Evolutionary conservation across 1,140 invertebrate genomes (phyloP).

Genomic region (Papilio dardanus): DNA sequence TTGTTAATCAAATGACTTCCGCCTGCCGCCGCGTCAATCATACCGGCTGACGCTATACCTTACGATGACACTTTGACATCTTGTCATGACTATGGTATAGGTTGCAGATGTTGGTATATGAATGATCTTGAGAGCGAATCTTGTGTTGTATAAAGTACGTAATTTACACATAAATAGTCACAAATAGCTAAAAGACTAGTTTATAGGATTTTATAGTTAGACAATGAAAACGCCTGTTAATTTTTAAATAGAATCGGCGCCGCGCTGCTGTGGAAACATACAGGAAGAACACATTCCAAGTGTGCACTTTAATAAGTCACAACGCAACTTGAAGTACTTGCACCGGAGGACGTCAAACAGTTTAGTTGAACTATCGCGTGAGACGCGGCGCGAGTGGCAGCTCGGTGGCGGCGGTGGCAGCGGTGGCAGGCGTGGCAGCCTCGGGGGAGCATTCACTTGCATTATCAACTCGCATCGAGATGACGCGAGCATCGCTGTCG

Average conservation of each 20-base stretch:
- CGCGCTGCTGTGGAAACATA: background rate
- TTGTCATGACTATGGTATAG: background rate
- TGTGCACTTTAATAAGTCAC: constrained; percentile 4
- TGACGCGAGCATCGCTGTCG: constrained; percentile 73
- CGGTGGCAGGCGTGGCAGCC: constrained; percentile 41
- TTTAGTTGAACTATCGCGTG: constrained; percentile 33
- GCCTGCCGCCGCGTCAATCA: constrained; percentile 20
- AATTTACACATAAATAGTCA: background rate
- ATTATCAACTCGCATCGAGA: constrained; percentile 75
- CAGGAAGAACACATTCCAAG: background rate
- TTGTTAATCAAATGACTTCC: constrained; percentile 35
- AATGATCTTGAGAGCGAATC: background rate
- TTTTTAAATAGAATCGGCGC: background rate
- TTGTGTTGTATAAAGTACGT: background rate
- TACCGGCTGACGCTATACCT: constrained; percentile 21
- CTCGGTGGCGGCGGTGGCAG: constrained; percentile 36
- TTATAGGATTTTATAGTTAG: too few species aligned
- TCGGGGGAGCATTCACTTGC: constrained; percentile 50
- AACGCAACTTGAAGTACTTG: background rate
- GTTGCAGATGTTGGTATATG: background rate
- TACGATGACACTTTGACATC: constrained; percentile 15
- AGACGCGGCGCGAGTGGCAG: constrained; percentile 17
- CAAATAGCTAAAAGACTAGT: too few species aligned
- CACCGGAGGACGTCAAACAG: constrained; percentile 30
- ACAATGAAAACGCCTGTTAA: background rate